phyloP scores from a whole-genome alignment of 2,797 vertebrate genomes.

The Cyclura pinguis region DNA sequence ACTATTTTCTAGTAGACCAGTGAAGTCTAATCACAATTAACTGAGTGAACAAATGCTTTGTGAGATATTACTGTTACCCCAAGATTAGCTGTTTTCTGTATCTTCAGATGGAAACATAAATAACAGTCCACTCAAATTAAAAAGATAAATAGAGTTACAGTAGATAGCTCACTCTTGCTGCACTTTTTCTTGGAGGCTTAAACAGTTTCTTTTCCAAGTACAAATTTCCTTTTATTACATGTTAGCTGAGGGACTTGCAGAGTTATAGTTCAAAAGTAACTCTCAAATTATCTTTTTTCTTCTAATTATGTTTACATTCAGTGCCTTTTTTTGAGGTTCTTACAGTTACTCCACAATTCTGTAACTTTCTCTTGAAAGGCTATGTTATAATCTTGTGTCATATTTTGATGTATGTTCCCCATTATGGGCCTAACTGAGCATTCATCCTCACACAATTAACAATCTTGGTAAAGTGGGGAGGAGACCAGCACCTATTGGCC shows the following conservation, averaged over 20 bases:
- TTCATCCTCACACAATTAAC: not conserved
- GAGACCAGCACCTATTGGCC: not conserved
- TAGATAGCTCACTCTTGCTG: not conserved
- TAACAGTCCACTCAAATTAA: not conserved
- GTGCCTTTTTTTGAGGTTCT: slow-evolving; percentile 7
- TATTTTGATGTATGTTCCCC: not conserved
- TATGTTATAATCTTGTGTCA: no score
- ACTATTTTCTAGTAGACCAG: not conserved
- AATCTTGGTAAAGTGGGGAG: not conserved
- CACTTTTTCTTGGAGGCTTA: not conserved
- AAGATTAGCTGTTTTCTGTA: slow-evolving; percentile 2
- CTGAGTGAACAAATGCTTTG: not conserved
- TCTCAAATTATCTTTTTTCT: not conserved
- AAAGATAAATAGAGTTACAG: not conserved
- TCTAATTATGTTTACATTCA: not conserved
- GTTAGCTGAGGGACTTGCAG: no score
- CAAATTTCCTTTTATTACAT: no score
- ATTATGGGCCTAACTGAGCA: not conserved
- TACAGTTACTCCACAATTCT: not conserved
- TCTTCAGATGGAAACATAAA: not conserved
- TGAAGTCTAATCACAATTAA: no score
- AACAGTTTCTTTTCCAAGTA: no score
- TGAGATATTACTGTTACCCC: slow-evolving; percentile 1
- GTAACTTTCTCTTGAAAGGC: not conserved
- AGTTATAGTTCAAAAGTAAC: no score